Evolutionary conservation across 2,888 invertebrate genomes (phyloP).

Genomic region (Philhelius pedissequus): DNA sequence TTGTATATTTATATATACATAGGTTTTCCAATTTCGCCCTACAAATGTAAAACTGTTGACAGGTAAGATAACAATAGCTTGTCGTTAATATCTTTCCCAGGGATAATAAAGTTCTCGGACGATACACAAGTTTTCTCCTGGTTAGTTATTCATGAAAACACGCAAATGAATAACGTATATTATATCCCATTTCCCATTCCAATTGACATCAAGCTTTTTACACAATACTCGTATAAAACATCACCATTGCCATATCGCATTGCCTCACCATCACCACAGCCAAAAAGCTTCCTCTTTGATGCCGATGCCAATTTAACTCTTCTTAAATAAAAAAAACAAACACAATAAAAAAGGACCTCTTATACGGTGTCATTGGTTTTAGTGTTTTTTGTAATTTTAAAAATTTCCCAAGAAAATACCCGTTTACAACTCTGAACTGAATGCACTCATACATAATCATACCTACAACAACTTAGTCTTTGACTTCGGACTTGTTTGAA

Average conservation of each 20-base stretch:
- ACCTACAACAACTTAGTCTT: constrained; percentile 1
- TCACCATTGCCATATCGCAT: neutral
- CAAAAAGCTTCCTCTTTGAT: constrained; percentile 7
- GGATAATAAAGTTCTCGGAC: constrained; percentile 46
- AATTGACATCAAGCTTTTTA: neutral
- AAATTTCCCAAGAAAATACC: constrained; percentile 26
- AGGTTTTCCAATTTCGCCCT: constrained; percentile 39
- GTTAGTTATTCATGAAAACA: constrained; percentile 44
- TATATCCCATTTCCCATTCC: constrained; percentile 26
- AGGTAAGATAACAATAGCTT: constrained; percentile 57
- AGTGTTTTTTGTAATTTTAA: neutral
- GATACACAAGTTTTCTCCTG: constrained; percentile 41
- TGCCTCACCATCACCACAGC: neutral
- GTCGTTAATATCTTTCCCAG: constrained; percentile 61
- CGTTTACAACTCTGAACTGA: neutral
- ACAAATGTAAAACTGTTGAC: constrained; percentile 55
- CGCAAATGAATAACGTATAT: constrained; percentile 43
- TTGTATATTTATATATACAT: neutral
- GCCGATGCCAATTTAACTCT: neutral
- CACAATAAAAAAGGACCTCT: neutral
- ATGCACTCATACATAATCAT: constrained; percentile 6
- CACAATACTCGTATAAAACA: neutral
- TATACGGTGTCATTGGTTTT: neutral
- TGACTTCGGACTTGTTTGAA: neutral
- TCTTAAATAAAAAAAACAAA: neutral